A percentile compares a stretch with the other conserved stretches of the same genome.
phyloP scores from a whole-genome alignment of 1,140 invertebrate genomes.

The Bombus turneri region DNA sequence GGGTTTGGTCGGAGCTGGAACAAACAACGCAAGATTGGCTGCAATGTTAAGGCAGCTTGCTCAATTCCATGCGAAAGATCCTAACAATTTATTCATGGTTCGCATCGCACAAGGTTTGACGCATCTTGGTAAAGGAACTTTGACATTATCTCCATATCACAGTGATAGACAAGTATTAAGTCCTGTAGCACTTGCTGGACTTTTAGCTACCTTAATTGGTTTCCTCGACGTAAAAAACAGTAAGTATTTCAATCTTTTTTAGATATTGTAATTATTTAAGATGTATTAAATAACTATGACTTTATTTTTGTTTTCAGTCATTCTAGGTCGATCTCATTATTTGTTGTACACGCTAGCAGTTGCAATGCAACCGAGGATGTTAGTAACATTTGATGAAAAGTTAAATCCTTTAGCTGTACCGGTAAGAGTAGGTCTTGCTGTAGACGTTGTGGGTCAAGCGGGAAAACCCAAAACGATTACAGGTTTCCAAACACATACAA shows the following conservation, averaged over 20 bases:
- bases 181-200: constrained; percentile 96
- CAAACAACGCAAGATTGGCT: constrained; percentile 93
- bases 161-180: constrained; percentile 97
- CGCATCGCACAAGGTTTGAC: constrained; percentile 99
- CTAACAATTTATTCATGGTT: constrained; percentile 99
- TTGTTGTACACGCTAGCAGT: constrained; percentile 97
- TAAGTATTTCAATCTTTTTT: constrained; percentile 82
- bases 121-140: constrained; percentile 99
- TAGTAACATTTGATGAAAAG: constrained; percentile 99
- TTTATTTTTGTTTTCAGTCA: constrained; percentile 86
- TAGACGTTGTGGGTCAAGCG: constrained; percentile 99
- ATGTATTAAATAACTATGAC: neutral
- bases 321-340: constrained; percentile 98
- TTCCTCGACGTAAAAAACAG: constrained; percentile 98
- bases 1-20: constrained; percentile 97
- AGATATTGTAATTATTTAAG: neutral
- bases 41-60: constrained; percentile 98
- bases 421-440: constrained; percentile 98
- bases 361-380: constrained; percentile 99
- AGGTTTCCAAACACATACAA: constrained; percentile 99
- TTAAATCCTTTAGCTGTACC: constrained; percentile 96
- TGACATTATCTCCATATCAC: constrained; percentile 98
- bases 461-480: constrained; percentile 99
- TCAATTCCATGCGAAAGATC: constrained; percentile 98
- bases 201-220: constrained; percentile 95